Percentiles rank a stretch among this genome's conserved stretches.
These are phyloP conservation scores for Anticlea derivata DNA, from an alignment of 2,888 invertebrate species.

Conservation along the genomic window DNA sequence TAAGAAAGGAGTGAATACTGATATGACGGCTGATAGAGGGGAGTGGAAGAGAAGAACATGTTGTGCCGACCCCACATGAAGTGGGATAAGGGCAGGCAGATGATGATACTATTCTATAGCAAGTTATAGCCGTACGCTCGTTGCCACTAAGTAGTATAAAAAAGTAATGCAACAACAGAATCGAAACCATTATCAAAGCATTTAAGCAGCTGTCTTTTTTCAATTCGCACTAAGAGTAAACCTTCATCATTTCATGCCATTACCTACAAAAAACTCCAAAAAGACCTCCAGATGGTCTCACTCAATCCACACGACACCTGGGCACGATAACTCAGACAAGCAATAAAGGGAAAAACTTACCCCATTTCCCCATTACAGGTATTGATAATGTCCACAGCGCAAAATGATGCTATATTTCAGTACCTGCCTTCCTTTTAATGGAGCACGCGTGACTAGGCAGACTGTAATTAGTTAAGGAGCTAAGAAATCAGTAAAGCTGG, in stretches of 20 bases:
- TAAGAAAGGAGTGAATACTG: too few relatives aligned
- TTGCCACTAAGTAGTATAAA: too few relatives aligned
- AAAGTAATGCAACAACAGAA: too few relatives aligned
- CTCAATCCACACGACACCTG: slow-evolving; percentile 43
- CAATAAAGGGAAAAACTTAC: slow-evolving; percentile 53
- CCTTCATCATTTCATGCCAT: slow-evolving; percentile 2
- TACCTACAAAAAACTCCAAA: slow-evolving; percentile 8
- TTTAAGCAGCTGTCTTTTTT: too few relatives aligned
- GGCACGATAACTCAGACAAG: slow-evolving; percentile 36
- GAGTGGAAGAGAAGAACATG: too few relatives aligned
- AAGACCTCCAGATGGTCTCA: slow-evolving; percentile 17
- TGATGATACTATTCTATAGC: too few relatives aligned
- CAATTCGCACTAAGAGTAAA: too few relatives aligned
- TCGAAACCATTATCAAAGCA: too few relatives aligned
- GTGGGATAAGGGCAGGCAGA: too few relatives aligned
- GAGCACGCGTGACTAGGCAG: slow-evolving; percentile 39
- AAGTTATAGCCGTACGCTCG: too few relatives aligned
- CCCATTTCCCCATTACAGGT: slow-evolving; percentile 42
- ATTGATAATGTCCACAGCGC: slow-evolving; percentile 51
- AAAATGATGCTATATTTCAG: slow-evolving; percentile 28
- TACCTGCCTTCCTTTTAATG: slow-evolving; percentile 34
- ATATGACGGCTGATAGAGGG: too few relatives aligned
- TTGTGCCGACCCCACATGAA: too few relatives aligned
- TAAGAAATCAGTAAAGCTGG: background rate
- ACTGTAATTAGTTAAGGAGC: slow-evolving; percentile 35